Evolutionary conservation across 2,113 vertebrate species (phyloP), one percentile per base, ranked within the genome.

Genomic region (Oxyura jamaicensis): DNA sequence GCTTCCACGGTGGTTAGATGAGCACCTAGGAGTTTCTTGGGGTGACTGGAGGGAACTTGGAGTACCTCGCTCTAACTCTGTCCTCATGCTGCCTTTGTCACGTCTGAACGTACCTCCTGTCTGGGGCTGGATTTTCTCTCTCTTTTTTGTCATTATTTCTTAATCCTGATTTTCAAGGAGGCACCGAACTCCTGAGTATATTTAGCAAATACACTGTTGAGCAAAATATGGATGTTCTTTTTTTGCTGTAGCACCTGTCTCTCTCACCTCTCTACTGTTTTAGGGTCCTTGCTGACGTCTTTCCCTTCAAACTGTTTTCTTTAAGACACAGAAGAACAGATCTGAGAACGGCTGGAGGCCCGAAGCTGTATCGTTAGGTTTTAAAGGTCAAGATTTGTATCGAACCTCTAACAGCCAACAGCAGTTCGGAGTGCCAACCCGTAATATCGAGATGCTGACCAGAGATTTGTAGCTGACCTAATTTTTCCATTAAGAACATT

Each of bases 11-110:
- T 33, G 18, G 33, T 33, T 73, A 20, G 23, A 73, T 42, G 26
- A n/a, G 55, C n/a, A 42, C 31, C n/a, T 16, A 66, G 13, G 86
- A 53, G n/a, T 26, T n/a, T 28, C 6, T 76, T 10, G 12, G 33
- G 21, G 22, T 44, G 44, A 26, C 33, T 67, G 11, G 35, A 0
- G 0, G 29, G 52, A 41, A 23, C 0, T 0, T 13, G 15, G 48
- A 39, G 55, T 19, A 74, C 41, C 23, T 74, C 41, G 13, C 6
- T 48, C 23, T 56, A 4, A 6, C 35, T 55, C 15, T 29, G 25
- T 29, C 73, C 79, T 75, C n/a, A 22, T 6, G 42, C 26, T 0
- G 8, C 6, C 41, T 62, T 74, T 50, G 21, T 75, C 22, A 17
- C 3, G 1, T 28, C 20, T 58, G 50, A 22, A 6, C 33, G 2